These are phyloP conservation scores for Gymnorhina tibicen DNA, from an alignment of 2,113 vertebrate genomes.

Conservation along the genomic window DNA sequence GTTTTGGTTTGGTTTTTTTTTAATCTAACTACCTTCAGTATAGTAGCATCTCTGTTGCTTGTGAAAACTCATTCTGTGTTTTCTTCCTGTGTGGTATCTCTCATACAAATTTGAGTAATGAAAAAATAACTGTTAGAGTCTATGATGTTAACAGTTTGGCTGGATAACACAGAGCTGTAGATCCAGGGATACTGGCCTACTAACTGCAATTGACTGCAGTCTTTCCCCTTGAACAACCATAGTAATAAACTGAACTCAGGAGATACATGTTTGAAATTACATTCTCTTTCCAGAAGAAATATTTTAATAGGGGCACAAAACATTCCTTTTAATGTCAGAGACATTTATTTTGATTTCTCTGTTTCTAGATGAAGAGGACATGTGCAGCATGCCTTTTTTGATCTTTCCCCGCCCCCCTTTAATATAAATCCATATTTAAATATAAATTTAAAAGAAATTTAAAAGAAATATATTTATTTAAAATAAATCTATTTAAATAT, in stretches of 20 bases:
- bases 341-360: neutral
- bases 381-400: accelerated
- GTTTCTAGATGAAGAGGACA: neutral
- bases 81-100: neutral
- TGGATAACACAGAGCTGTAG: neutral
- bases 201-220: neutral
- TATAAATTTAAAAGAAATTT: no score
- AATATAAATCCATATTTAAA: no score
- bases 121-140: neutral
- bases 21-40: neutral
- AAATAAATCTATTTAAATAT: no score
- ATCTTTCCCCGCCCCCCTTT: accelerated
- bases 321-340: neutral
- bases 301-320: neutral
- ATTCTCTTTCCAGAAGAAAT: neutral
- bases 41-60: neutral
- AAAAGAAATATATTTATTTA: no score
- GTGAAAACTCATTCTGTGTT: neutral
- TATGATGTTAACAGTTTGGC: neutral
- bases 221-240: neutral
- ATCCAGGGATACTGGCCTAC: neutral
- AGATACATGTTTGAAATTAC: neutral
- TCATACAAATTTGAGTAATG: neutral
- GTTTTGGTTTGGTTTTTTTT: neutral
- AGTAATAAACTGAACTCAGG: neutral